A percentile compares a stretch with the other conserved stretches of the same genome.
These are phyloP conservation scores for Brenthis daphne DNA, from an alignment of 2,888 invertebrate species.

Conservation along the genomic window DNA sequence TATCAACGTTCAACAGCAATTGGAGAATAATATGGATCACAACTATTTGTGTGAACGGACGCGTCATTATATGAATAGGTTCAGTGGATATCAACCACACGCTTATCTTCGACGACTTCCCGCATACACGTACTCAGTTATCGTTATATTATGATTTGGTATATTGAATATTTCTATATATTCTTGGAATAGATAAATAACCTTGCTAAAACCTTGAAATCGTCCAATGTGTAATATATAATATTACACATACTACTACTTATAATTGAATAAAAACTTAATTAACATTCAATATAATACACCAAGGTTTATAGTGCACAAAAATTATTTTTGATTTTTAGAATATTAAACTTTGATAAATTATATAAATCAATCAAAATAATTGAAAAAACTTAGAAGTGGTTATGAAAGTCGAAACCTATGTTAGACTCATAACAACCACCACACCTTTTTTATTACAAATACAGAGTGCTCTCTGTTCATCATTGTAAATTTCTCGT, in stretches of 20 bases:
- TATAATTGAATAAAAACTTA: too few relatives aligned
- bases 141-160: conserved; percentile 30
- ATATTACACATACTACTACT: too few relatives aligned
- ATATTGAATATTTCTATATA: neutral
- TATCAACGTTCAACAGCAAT: conserved; percentile 51
- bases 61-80: conserved; percentile 66
- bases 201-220: too few relatives aligned
- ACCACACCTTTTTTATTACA: conserved; percentile 48
- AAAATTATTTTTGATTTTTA: too few relatives aligned
- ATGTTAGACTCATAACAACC: conserved; percentile 30
- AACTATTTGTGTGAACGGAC: conserved; percentile 60
- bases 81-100: conserved; percentile 53
- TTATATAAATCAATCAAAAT: conserved; percentile 15
- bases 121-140: conserved; percentile 23
- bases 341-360: neutral
- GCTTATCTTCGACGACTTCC: conserved; percentile 42
- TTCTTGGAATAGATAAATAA: neutral
- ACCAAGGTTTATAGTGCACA: too few relatives aligned
- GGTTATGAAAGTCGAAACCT: conserved; percentile 16
- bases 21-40: conserved; percentile 58
- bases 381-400: conserved; percentile 41
- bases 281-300: too few relatives aligned
- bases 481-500: conserved; percentile 68
- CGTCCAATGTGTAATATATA: too few relatives aligned
- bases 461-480: conserved; percentile 61